phyloP scores from a whole-genome alignment of 1,140 invertebrate genomes.

The Pachypeltis micranthus region DNA sequence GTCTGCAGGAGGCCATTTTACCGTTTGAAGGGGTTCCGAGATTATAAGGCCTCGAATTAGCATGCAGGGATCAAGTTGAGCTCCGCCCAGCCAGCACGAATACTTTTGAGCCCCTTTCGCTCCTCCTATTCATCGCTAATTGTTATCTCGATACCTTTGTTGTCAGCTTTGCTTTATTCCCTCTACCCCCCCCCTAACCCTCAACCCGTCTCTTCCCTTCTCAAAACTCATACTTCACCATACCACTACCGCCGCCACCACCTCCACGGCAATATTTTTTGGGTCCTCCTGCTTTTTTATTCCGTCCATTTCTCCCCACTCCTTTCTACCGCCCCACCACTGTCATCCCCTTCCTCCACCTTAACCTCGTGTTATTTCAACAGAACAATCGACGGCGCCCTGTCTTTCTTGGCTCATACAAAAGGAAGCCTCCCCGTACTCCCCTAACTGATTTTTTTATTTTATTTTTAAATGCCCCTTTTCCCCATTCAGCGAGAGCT shows the following conservation, averaged over 20 bases:
- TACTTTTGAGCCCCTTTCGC: too few relatives aligned
- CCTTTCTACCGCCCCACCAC: not conserved
- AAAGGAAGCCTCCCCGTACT: not conserved
- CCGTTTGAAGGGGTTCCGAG: too few relatives aligned
- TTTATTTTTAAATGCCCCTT: not conserved
- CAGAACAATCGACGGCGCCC: not conserved
- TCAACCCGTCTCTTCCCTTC: too few relatives aligned
- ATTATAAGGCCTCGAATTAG: too few relatives aligned
- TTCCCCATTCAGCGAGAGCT: not conserved
- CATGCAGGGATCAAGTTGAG: too few relatives aligned
- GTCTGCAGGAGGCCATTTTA: too few relatives aligned
- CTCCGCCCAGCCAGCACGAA: too few relatives aligned
- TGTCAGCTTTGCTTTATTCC: not conserved
- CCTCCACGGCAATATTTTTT: too few relatives aligned
- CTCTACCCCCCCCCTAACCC: not conserved
- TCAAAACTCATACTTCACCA: too few relatives aligned
- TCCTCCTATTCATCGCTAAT: not conserved
- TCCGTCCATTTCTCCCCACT: not conserved
- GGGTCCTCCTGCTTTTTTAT: not conserved
- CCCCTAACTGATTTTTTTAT: not conserved
- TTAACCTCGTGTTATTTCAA: not conserved
- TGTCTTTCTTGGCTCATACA: not conserved
- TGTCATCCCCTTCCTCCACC: not conserved
- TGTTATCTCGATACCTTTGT: slow-evolving; percentile 8
- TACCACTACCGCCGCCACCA: too few relatives aligned